Evolutionary conservation across 2,113 vertebrate genomes (phyloP).

Genomic region (Maylandia zebra): DNA sequence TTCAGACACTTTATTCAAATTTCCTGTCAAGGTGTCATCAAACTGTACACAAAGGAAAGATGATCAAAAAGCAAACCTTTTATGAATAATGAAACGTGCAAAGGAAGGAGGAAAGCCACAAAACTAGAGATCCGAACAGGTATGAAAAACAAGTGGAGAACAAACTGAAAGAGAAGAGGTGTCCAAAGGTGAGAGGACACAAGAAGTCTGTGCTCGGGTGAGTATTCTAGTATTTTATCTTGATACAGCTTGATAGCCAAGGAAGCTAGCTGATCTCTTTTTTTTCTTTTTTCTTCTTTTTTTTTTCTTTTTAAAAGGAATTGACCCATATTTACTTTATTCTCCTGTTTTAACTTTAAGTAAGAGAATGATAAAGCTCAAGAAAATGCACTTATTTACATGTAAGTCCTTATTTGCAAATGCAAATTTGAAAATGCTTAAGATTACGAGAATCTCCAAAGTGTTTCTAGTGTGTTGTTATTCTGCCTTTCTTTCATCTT

Average conservation of each 20-base stretch:
- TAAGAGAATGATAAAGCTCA: neutral
- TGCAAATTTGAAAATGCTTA: neutral
- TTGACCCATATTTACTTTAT: neutral
- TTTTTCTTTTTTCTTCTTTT: too few species aligned
- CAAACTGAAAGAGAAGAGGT: neutral
- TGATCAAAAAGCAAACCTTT: neutral
- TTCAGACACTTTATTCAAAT: neutral
- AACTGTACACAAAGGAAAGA: neutral
- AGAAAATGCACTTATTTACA: neutral
- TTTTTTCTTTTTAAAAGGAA: too few species aligned
- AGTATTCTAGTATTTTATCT: rapidly evolving
- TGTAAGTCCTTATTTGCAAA: neutral
- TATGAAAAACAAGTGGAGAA: neutral
- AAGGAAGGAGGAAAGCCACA: neutral
- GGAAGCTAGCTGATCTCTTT: neutral
- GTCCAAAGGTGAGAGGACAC: neutral
- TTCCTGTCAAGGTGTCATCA: rapidly evolving
- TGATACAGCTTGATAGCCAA: neutral
- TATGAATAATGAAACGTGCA: neutral
- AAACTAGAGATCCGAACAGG: rapidly evolving
- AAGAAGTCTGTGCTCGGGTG: neutral
- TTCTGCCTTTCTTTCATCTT: neutral
- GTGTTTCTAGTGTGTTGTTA: neutral
- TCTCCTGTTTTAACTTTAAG: neutral
- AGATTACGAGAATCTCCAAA: neutral